A percentile compares a stretch with the other conserved stretches of the same genome.
These are phyloP conservation scores for Sialis lutaria DNA, from an alignment of 2,888 invertebrate genomes.

Conservation along the genomic window DNA sequence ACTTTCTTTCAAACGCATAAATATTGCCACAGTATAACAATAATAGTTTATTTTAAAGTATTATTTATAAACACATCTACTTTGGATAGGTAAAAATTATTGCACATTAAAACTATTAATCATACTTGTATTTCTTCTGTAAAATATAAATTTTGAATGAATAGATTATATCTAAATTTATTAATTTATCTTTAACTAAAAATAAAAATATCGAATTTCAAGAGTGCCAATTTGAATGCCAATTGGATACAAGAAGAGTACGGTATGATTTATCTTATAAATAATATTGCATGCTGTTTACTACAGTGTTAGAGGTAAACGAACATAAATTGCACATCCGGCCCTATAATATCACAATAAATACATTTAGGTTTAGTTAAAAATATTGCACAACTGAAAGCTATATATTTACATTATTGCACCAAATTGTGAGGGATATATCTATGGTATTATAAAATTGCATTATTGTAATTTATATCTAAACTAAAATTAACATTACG, in stretches of 20 bases:
- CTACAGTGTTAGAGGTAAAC: not conserved
- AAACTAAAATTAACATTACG: conserved; percentile 2
- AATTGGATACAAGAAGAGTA: conserved; percentile 2
- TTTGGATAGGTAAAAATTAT: no score
- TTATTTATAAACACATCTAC: no score
- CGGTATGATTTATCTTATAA: conserved; percentile 3
- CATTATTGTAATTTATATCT: conserved; percentile 20
- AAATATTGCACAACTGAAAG: not conserved
- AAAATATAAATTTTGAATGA: no score
- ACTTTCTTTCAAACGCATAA: no score
- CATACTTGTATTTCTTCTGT: no score
- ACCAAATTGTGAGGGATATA: not conserved
- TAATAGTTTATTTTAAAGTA: no score
- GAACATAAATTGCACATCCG: conserved; percentile 21
- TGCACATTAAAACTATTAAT: no score
- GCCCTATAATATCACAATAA: conserved; percentile 23
- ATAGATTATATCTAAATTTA: no score
- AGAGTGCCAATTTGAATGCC: no score
- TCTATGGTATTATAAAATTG: conserved; percentile 1
- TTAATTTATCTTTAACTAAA: no score
- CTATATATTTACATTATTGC: conserved; percentile 1
- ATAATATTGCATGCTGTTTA: conserved; percentile 3
- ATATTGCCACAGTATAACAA: no score
- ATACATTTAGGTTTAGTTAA: not conserved
- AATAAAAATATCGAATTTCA: no score